These are phyloP conservation scores for Thryonomys swinderianus DNA, from an alignment of 2,113 vertebrate species.

Conservation along the genomic window DNA sequence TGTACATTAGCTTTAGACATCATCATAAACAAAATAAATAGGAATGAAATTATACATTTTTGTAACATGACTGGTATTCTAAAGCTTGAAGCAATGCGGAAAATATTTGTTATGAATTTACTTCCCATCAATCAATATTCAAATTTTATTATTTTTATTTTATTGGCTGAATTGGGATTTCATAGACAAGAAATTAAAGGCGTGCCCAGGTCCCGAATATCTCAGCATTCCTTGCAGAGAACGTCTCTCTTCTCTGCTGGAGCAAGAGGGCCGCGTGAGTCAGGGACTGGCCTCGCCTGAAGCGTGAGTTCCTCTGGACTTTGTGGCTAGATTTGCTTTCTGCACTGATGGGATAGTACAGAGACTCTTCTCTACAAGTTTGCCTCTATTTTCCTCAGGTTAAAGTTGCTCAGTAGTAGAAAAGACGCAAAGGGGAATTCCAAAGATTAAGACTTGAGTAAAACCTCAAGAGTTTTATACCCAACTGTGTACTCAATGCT, in stretches of 20 bases:
- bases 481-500: background rate
- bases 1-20: background rate
- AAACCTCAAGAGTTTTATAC: background rate
- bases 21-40: slow-evolving; percentile 10
- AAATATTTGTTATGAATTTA: background rate
- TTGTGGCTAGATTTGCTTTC: background rate
- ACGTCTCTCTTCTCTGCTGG: background rate
- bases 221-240: background rate
- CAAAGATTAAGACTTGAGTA: background rate
- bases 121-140: background rate
- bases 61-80: background rate
- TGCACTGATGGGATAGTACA: background rate
- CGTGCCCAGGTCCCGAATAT: background rate
- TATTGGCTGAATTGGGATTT: background rate
- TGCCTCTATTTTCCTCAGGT: background rate
- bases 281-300: background rate
- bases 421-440: background rate
- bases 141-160: slow-evolving; percentile 40
- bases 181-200: background rate
- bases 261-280: background rate
- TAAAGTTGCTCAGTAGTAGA: background rate
- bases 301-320: background rate
- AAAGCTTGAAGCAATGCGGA: background rate
- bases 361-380: background rate
- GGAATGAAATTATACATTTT: background rate